phyloP scores from a whole-genome alignment of 2,888 invertebrate genomes.

The Dynastes maya region DNA sequence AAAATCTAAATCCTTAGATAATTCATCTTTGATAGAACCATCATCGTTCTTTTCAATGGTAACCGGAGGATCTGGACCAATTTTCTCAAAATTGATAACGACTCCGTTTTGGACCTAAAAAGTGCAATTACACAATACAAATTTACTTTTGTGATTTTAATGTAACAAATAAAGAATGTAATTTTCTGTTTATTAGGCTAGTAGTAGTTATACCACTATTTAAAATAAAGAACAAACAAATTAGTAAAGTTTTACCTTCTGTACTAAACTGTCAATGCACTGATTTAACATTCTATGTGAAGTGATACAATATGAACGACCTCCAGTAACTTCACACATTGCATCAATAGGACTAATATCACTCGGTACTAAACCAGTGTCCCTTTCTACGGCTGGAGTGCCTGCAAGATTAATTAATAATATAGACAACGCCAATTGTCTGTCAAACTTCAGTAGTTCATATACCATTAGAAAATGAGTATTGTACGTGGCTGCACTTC shows the following conservation, averaged over 20 bases:
- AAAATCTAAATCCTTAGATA: constrained; percentile 55
- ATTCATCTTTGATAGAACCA: constrained; percentile 72
- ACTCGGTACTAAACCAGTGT: constrained; percentile 91
- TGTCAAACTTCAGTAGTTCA: no score
- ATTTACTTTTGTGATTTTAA: no score
- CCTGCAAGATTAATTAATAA: constrained; percentile 70
- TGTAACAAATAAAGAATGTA: no score
- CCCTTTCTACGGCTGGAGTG: constrained; percentile 89
- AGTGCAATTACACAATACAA: not conserved
- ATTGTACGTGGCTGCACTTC: no score
- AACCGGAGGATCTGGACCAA: constrained; percentile 89
- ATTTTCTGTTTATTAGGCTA: no score
- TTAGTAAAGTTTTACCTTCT: constrained; percentile 76
- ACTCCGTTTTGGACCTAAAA: constrained; percentile 90
- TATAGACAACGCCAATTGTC: not conserved
- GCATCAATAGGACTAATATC: constrained; percentile 96
- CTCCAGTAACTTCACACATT: constrained; percentile 99
- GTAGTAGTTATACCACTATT: no score
- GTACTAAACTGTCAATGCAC: constrained; percentile 96
- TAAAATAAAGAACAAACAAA: no score
- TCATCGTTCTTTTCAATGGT: constrained; percentile 72
- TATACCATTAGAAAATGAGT: no score
- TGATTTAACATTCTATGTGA: constrained; percentile 96
- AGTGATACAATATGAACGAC: constrained; percentile 95
- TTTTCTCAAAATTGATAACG: constrained; percentile 97